Evolutionary conservation across 2,888 invertebrate species (phyloP), one percentile per base, ranked within the genome.

Genomic region (Pseudeuparius sepicola): DNA sequence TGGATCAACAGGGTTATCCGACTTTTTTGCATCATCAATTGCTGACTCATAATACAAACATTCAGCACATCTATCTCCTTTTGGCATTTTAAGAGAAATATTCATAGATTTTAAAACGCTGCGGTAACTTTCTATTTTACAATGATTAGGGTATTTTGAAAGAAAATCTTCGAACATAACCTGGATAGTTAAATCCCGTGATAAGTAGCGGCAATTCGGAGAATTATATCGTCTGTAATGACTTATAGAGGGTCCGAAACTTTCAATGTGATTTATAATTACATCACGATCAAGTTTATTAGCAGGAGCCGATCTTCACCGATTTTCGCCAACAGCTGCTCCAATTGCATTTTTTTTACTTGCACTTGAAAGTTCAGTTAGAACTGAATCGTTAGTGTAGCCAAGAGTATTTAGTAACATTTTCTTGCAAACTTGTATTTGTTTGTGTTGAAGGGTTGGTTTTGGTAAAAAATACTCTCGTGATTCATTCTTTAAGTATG

Each of bases 1-100:
- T 7, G 29, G 24, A 35, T 35, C 35, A 29, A 30, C 16, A 9
- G 24, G 29, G 14, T n/a, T 13, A 15, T 35, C 13, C 29, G 12
- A 14, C 18, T 30, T 35, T 9, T 35, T 35, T 14, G 35, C 35
- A 4, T 35, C 18, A 4, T 29, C 29, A 14, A 27, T 27, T 27
- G 9, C 9, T 30, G 33, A 3, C 14, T 35, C 29, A 35, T 35
- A 35, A 14, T 14, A 30, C 3, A 35, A 35, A 14, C 30, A 35
- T 12, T 35, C 30, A 16, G 35, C 16, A 20, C 36, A 36, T 4
- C 36, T 7, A 13, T 36, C 36, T 14, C 31, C 36, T 32, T 36
- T 32, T 16, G 36, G 36, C 36, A 36, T 36, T 32, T 36, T 36
- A 7, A 36, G 36, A 11, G 36, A 36, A 9, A 36, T 36, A 31